These are phyloP conservation scores for Podargus strigoides DNA, from an alignment of 2,797 vertebrate genomes.

Conservation along the genomic window DNA sequence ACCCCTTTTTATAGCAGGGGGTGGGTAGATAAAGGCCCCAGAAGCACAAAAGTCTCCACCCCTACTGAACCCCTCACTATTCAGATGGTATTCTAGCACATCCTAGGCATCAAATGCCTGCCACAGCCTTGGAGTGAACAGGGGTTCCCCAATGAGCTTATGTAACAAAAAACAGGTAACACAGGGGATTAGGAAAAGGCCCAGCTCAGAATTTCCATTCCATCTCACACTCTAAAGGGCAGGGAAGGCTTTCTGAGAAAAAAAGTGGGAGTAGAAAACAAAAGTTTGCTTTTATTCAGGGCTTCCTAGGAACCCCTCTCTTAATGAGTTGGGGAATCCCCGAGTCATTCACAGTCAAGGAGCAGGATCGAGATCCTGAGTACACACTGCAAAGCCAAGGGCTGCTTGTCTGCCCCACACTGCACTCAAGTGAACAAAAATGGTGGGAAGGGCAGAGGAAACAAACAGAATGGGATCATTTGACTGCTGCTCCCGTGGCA, in stretches of 20 bases:
- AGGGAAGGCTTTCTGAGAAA: background rate
- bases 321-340: background rate
- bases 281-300: background rate
- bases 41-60: background rate
- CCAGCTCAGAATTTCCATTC: background rate
- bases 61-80: background rate
- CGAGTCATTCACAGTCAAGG: background rate
- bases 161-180: background rate
- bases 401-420: background rate
- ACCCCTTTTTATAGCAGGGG: background rate
- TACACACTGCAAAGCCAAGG: background rate
- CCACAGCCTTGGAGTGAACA: background rate
- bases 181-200: background rate
- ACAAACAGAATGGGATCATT: background rate
- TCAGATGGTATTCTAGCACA: background rate
- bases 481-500: background rate
- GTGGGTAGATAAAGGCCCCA: background rate
- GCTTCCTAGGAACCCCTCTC: background rate
- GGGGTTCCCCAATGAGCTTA: background rate
- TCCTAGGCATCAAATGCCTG: background rate
- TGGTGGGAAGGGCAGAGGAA: background rate
- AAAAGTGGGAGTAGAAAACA: background rate
- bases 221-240: background rate
- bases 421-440: background rate
- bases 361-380: background rate